Percentiles rank a stretch among this genome's conserved stretches.
phyloP scores from a whole-genome alignment of 2,888 invertebrate species.

The Prosapia bicincta region DNA sequence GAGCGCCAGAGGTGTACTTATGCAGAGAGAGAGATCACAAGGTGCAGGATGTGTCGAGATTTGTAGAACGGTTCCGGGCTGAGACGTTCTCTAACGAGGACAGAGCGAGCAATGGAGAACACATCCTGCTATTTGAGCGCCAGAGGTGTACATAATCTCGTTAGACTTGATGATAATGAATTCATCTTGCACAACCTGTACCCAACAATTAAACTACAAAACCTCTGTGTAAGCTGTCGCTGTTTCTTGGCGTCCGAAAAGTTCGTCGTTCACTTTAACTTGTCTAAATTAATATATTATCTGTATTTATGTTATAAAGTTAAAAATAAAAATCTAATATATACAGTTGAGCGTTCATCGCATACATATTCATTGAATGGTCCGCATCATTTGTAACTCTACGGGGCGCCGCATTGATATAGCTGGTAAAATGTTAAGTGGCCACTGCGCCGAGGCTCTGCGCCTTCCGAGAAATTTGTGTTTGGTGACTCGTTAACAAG shows the following conservation, averaged over 20 bases:
- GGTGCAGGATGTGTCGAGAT: no score
- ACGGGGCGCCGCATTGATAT: not conserved
- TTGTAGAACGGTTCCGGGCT: no score
- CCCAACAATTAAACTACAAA: not conserved
- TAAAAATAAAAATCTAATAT: not conserved
- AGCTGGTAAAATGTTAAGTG: not conserved
- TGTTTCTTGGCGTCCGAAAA: not conserved
- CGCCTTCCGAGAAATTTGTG: not conserved
- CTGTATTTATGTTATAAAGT: not conserved
- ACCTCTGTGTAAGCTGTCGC: not conserved
- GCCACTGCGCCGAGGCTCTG: not conserved
- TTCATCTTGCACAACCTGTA: not conserved
- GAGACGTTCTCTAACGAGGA: no score
- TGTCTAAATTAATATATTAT: not conserved
- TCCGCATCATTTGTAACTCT: not conserved
- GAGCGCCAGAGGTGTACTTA: no score
- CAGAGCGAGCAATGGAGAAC: no score
- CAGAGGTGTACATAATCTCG: no score
- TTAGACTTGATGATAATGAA: no score
- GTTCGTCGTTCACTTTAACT: not conserved
- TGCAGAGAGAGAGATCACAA: no score
- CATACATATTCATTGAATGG: not conserved
- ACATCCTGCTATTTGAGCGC: no score
- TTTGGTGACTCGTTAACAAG: not conserved
- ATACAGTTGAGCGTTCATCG: not conserved